Base-by-base conservation (phyloP, 2,888 invertebrate genomes). In the Choristoneura rosaceana region DNA sequence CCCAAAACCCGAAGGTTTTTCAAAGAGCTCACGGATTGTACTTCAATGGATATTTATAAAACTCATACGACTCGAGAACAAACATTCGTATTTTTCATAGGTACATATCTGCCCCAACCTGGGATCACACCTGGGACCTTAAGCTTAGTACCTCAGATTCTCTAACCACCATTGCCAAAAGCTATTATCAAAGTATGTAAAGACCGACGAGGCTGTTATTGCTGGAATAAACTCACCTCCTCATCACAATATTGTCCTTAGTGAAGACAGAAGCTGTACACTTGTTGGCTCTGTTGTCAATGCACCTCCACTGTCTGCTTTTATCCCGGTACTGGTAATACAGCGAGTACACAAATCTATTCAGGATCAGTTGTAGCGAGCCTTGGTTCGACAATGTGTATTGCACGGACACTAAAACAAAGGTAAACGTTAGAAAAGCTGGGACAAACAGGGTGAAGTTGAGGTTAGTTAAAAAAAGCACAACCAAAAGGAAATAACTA, bases 381-480 rank as follows among this genome's bases (percentile, higher is more conserved):
- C 93, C 93, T 69, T 89, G 91, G 71, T 85, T 88, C 0, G 93
- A 91, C 4, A 91, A 78, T 1, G 91, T 89, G 80, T 90, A 93
- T 71, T 92, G 92, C 14, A 90, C 62, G 0, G 67, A 43, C 41
- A 33, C 73, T 73, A 68, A 12, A 73, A 73, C 45, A 68, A 68
- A 69, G 47, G 43, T 38, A 15, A 41, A 33, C 2, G 14, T 66
- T 10, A 66, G 66, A 33, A 33, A 10, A n/a, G 34, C 15, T 2
- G 25, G 38, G 25, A 38, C 9, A 17, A 12, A 2, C 12, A 34
- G 12, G 50, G 47, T 47, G 63, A 66, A 66, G 66, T 66, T 58
- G 66, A 52, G 58, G 55, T 63, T 62, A 70, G 63, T 59, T 3
- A 12, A 25, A 62, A 45, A 43, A 17, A 15, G 10, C 12, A 17